These are phyloP conservation scores for Phocoena sinus DNA, from an alignment of 2,113 vertebrate genomes.

Conservation along the genomic window DNA sequence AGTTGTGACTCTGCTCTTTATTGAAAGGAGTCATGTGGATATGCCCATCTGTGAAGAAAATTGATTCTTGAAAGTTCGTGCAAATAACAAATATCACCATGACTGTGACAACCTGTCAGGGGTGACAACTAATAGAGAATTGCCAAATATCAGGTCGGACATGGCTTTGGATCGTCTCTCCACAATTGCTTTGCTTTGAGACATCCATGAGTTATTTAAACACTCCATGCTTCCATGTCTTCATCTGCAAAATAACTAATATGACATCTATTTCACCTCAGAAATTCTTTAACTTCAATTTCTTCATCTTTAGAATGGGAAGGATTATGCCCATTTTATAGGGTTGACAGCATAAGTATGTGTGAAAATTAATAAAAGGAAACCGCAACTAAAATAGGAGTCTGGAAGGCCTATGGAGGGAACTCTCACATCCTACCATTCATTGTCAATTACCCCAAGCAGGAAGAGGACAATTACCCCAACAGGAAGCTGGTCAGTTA, in stretches of 20 bases:
- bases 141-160: neutral
- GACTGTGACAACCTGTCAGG: neutral
- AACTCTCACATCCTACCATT: neutral
- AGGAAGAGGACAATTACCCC: neutral
- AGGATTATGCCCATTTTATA: neutral
- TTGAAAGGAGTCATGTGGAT: neutral
- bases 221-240: neutral
- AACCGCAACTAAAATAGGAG: neutral
- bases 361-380: neutral
- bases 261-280: neutral
- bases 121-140: neutral
- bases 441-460: neutral
- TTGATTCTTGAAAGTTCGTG: neutral
- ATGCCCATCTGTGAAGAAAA: neutral
- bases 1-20: neutral
- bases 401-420: neutral
- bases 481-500: neutral
- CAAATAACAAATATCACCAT: neutral
- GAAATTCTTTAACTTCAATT: neutral
- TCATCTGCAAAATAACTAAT: neutral
- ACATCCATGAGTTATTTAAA: neutral
- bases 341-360: neutral
- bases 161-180: neutral
- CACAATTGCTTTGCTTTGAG: neutral
- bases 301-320: neutral